Conservation (phyloP, 2,888 invertebrate species). For the Agrenia bidenticulata region DNA sequence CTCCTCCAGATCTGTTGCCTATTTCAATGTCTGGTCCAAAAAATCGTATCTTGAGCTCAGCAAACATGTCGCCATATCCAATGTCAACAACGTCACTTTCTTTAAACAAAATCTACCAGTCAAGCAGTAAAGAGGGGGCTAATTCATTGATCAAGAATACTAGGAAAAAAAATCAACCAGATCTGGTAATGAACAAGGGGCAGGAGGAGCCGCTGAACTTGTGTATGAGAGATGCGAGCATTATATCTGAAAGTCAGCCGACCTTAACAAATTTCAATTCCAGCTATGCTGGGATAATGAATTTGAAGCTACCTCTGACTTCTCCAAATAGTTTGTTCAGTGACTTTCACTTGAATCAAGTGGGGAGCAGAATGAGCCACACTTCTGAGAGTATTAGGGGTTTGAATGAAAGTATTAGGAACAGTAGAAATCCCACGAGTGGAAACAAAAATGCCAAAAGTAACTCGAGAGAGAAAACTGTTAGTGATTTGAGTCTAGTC, state of each 20-base stretch:
- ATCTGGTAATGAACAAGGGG: neutral
- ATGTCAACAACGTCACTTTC: constrained; percentile 58
- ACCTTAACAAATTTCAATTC: neutral
- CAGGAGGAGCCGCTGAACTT: constrained; percentile 49
- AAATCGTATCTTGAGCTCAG: neutral
- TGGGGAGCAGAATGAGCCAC: neutral
- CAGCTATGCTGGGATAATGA: constrained; percentile 5
- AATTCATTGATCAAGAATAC: neutral
- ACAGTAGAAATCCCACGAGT: neutral
- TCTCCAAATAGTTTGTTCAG: constrained; percentile 28
- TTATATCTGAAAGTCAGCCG: neutral
- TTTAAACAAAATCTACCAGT: constrained; percentile 31
- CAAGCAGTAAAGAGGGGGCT: constrained; percentile 47
- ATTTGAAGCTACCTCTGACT: constrained; percentile 3
- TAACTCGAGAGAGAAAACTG: neutral
- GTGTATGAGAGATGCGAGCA: constrained; percentile 42
- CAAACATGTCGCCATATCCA: constrained; percentile 54
- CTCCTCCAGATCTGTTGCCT: constrained; percentile 59
- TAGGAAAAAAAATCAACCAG: neutral
- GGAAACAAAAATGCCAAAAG: constrained; percentile 16
- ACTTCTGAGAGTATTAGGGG: neutral
- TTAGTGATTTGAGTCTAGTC: constrained; percentile 46
- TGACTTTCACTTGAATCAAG: constrained; percentile 29
- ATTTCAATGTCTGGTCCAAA: constrained; percentile 54
- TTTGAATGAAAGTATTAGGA: constrained; percentile 2